These are phyloP conservation scores for Neuroterus valhalla DNA, from an alignment of 1,140 invertebrate genomes.

Conservation along the genomic window DNA sequence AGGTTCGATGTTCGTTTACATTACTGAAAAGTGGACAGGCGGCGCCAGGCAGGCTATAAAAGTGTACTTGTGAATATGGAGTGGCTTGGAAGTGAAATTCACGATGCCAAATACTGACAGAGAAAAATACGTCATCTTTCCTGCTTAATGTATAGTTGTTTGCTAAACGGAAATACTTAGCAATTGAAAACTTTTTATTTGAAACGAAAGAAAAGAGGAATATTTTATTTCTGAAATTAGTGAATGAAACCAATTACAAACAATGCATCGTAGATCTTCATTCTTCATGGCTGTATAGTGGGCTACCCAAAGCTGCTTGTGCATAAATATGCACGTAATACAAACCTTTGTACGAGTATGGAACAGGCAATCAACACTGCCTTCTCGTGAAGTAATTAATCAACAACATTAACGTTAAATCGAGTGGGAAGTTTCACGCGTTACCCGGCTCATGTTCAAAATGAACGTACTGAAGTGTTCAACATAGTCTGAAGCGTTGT, in stretches of 20 bases:
- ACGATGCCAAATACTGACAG: slow-evolving; percentile 17
- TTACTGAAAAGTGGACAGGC: slow-evolving; percentile 8
- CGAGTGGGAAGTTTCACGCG: slow-evolving; percentile 26
- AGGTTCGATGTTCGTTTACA: slow-evolving; percentile 27
- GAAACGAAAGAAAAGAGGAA: not conserved
- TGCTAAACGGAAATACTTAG: no score
- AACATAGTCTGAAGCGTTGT: not conserved
- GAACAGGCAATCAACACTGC: slow-evolving; percentile 21
- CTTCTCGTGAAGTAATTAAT: slow-evolving; percentile 18
- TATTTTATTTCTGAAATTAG: not conserved
- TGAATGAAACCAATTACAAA: not conserved
- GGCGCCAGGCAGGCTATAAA: slow-evolving; percentile 20
- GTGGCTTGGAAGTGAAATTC: slow-evolving; percentile 14
- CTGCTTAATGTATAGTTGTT: no score
- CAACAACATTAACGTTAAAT: slow-evolving; percentile 19
- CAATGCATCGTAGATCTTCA: slow-evolving; percentile 4
- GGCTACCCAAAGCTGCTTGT: slow-evolving; percentile 2
- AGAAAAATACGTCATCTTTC: not conserved
- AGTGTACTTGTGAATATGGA: slow-evolving; percentile 26
- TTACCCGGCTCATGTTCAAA: slow-evolving; percentile 21
- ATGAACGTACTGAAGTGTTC: slow-evolving; percentile 2
- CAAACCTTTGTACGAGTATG: slow-evolving; percentile 13
- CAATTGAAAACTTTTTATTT: not conserved
- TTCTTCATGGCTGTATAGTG: slow-evolving; percentile 5
- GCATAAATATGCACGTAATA: slow-evolving; percentile 24